Conservation (phyloP, 2,113 vertebrate genomes). For the Xiphophorus couchianus region DNA sequence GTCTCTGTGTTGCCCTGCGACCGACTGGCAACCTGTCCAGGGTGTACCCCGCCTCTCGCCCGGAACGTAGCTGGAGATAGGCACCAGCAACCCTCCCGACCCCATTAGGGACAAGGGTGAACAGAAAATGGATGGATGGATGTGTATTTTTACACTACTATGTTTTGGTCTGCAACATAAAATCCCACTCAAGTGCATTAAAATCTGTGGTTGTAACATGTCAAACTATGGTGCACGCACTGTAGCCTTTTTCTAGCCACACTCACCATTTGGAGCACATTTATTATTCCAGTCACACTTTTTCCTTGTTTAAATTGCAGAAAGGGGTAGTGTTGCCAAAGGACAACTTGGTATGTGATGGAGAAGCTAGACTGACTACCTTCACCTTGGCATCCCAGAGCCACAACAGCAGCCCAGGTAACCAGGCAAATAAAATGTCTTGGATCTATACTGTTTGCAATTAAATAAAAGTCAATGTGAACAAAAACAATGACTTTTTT, state of each 20-base stretch:
- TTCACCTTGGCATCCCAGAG: background rate
- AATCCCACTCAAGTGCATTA: no score
- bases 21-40: no score
- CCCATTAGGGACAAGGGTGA: no score
- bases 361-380: background rate
- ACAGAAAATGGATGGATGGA: no score
- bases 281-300: background rate
- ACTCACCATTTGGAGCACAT: background rate
- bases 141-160: background rate
- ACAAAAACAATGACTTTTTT: no score
- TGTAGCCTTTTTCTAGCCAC: background rate
- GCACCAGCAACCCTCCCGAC: no score
- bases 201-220: no score
- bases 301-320: background rate
- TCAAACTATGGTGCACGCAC: no score
- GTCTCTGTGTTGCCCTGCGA: no score
- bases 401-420: background rate
- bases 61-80: no score
- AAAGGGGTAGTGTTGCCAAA: background rate
- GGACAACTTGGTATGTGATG: background rate
- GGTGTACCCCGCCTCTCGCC: no score
- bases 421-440: background rate
- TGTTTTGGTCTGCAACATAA: no score
- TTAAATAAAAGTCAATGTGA: background rate
- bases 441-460: background rate